Percentiles rank a stretch among this genome's conserved stretches.
These are phyloP conservation scores for Crocidura indochinensis DNA, from an alignment of 2,797 vertebrate genomes.

Conservation along the genomic window DNA sequence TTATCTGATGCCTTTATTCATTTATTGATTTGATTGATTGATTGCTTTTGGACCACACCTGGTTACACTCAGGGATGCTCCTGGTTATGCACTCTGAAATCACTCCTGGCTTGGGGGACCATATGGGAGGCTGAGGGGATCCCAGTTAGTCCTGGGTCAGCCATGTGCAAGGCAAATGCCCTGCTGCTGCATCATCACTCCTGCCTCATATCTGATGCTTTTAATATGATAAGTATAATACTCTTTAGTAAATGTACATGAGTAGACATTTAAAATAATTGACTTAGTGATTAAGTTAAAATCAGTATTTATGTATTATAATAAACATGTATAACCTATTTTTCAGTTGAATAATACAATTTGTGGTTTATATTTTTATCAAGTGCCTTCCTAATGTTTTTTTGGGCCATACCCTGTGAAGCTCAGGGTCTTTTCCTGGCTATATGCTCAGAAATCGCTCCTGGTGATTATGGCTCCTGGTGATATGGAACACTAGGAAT, in stretches of 20 bases:
- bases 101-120: too few species aligned
- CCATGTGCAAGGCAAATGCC: too few species aligned
- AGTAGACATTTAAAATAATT: constrained; percentile 67
- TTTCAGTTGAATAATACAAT: constrained; percentile 16
- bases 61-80: too few species aligned
- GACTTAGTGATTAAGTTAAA: constrained; percentile 65
- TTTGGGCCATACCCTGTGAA: too few species aligned
- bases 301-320: constrained; percentile 53
- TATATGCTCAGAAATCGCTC: too few species aligned
- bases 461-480: too few species aligned
- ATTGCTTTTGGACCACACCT: background rate
- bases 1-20: constrained; percentile 61
- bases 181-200: too few species aligned
- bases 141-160: too few species aligned
- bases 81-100: too few species aligned
- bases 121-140: too few species aligned
- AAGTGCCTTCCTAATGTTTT: background rate
- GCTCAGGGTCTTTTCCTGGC: too few species aligned
- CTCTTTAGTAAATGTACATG: constrained; percentile 68
- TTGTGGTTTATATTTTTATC: constrained; percentile 9
- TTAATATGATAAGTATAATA: constrained; percentile 77
- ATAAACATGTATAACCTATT: constrained; percentile 17
- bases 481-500: too few species aligned
- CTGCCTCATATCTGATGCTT: background rate
- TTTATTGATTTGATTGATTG: constrained; percentile 63